These are phyloP conservation scores for Xylota sylvarum DNA, from an alignment of 2,888 invertebrate species.

Conservation along the genomic window DNA sequence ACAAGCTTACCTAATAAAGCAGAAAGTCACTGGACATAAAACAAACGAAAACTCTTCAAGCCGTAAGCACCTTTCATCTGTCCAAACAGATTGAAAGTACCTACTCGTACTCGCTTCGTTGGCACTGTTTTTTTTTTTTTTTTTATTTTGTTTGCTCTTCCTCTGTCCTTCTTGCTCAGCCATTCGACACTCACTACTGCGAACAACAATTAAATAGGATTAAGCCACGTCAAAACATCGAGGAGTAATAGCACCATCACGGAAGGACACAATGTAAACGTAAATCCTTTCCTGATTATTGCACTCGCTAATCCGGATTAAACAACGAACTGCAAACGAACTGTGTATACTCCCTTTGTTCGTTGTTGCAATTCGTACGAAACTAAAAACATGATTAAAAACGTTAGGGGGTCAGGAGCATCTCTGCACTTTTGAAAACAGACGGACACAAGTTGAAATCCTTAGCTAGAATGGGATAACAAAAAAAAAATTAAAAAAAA, in stretches of 20 bases:
- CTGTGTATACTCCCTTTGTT: not conserved
- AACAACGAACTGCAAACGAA: slow-evolving; percentile 45
- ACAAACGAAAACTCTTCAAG: slow-evolving; percentile 25
- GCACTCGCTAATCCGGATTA: slow-evolving; percentile 75
- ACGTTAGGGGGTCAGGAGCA: slow-evolving; percentile 15
- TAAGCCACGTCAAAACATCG: slow-evolving; percentile 73
- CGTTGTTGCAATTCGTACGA: slow-evolving; percentile 34
- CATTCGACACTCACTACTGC: slow-evolving; percentile 26
- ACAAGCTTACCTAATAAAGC: slow-evolving; percentile 45
- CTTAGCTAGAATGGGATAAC: slow-evolving; percentile 39
- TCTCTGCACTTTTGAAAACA: slow-evolving; percentile 13
- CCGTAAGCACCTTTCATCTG: slow-evolving; percentile 62
- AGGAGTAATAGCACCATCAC: slow-evolving; percentile 52
- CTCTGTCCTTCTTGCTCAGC: slow-evolving; percentile 1
- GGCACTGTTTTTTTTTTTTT: slow-evolving; percentile 11
- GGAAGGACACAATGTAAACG: slow-evolving; percentile 62
- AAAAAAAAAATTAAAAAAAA: slow-evolving; percentile 5
- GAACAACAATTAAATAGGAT: slow-evolving; percentile 75
- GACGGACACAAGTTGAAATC: slow-evolving; percentile 32
- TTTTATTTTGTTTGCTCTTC: not conserved
- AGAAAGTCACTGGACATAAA: slow-evolving; percentile 45
- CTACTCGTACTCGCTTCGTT: slow-evolving; percentile 24
- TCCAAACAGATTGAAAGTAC: slow-evolving; percentile 62
- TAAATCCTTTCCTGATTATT: slow-evolving; percentile 76
- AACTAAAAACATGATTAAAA: slow-evolving; percentile 64